Evolutionary conservation across 2,113 vertebrate species (phyloP).

Genomic region (Nycticorax nycticorax): DNA sequence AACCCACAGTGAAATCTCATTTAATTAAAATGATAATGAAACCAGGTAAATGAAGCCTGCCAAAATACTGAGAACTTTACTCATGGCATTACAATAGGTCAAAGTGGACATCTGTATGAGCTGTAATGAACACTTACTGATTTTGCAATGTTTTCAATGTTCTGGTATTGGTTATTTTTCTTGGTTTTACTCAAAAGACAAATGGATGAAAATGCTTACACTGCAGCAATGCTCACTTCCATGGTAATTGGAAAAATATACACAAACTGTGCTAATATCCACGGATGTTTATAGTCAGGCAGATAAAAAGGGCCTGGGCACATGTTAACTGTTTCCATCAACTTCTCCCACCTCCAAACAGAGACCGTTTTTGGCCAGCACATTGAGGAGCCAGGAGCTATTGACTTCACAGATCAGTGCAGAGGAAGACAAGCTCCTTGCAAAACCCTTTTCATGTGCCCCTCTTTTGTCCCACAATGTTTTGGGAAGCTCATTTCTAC

Average conservation of each 20-base stretch:
- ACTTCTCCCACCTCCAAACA: not conserved
- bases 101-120: constrained; percentile 39
- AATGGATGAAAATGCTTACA: constrained; percentile 49
- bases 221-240: constrained; percentile 44
- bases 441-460: not conserved
- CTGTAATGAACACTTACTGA: not conserved
- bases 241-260: constrained; percentile 57
- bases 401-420: not conserved
- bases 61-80: not conserved
- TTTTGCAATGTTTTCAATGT: constrained; percentile 31
- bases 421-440: not conserved
- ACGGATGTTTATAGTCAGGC: constrained; percentile 49
- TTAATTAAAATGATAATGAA: constrained; percentile 6
- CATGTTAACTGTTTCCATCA: constrained; percentile 33
- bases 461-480: not conserved
- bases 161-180: constrained; percentile 52
- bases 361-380: not conserved
- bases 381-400: not conserved
- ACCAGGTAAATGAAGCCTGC: not conserved
- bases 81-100: not conserved
- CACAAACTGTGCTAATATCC: constrained; percentile 37
- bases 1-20: not conserved
- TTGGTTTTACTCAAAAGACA: constrained; percentile 57
- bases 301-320: constrained; percentile 41
- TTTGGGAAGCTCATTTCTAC: not conserved